Evolutionary conservation across 1,140 invertebrate species (phyloP), one percentile per base, ranked within the genome.

Genomic region (Aethina tumida): DNA sequence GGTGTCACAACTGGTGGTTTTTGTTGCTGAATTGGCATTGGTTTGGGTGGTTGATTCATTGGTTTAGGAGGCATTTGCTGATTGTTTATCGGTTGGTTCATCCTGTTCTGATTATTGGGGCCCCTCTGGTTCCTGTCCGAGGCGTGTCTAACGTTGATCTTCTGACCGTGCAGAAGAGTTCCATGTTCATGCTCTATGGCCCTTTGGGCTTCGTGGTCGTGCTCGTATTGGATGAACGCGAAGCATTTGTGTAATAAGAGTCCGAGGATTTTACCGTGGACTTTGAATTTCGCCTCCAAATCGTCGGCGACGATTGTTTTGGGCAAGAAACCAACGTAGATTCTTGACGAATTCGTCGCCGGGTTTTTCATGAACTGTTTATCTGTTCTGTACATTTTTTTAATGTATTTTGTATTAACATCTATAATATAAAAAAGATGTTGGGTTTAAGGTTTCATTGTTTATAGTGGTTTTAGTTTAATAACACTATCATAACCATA

Each of bases 171-270:
- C 41, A 86, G 75, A 24, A 76, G 64, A 30, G 72, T 69, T 5
- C 75, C 77, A 62, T 80, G 70, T 44, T 83, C 77, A 39, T 73
- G 71, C 30, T 69, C 57, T 16, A 88, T 83, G 32, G 84, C 85
- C 42, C 70, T 69, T 33, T 75, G 71, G 4, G 84, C 86, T 55
- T 77, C 68, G 13, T 71, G 66, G 52, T 89, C 85, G 24, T 70
- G 67, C 31, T 80, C 79, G 67, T 79, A 91, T 52, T 92, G 87
- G 4, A 91, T 77, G 63, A 91, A 92, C 22, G 81, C 86, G 68
- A 86, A 91, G 15, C 82, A 77, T 50, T 75, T 73, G 47, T 85
- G 81, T 12, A 84, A 65, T 7, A 79, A 59, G 2, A 85, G 71
- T 3, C 80, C 84, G 54, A 78, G 52, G 41, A 84, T 73, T 39